Base-by-base conservation (phyloP, 64 coral and sea anemone species). In the Anthopleura sola region DNA sequence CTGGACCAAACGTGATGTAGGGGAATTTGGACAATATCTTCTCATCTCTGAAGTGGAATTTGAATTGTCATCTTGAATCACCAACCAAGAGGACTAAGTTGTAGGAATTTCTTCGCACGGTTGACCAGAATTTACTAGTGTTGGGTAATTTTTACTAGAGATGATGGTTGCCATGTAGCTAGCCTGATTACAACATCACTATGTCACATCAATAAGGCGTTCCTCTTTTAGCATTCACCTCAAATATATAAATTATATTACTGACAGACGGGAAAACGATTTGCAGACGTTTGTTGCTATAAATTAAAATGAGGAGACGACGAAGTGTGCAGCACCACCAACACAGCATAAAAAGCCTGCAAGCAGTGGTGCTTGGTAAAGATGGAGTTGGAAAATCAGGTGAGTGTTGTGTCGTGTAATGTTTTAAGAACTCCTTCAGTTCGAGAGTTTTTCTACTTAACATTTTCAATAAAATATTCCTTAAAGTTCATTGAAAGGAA, bases 341-440 rank as follows among this genome's bases (percentile, higher is more conserved):
- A 21, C 66, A 87, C 6, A 90, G 88, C 20, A 49, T 90, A 13
- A 94, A 94, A 78, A 81, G 55, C 6, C 53, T 94, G 23, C 85
- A 80, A 29, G 85, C 89, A 7, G 93, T 90, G 4, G 86, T 94
- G 1, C 54, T 94, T 37, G 93, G 93, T 13, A 86, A 94, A 60
- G 93, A 94, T 32, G 92, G 92, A 9, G 92, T 94, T 34, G 92
- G 92, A 7, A 94, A 94, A 64, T 94, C 92, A 90, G 92, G 92
- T 94, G 29, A 23, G 88, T 46, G 34, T 36, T 53, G 39, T 23
- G 76, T 18, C 75, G 23, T 56, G 32, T 28, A 21, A 55, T 85
- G 12, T 34, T 55, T 17, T 8, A 24, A 62, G 58, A 24, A 24
- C 54, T 62, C 58, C 19, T 62, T 62, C 58, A 62, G 24, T 2